Percentiles rank a stretch among this genome's conserved stretches.
Evolutionary conservation across 2,113 vertebrate genomes (phyloP).

Genomic region (Rousettus leschenaultii): DNA sequence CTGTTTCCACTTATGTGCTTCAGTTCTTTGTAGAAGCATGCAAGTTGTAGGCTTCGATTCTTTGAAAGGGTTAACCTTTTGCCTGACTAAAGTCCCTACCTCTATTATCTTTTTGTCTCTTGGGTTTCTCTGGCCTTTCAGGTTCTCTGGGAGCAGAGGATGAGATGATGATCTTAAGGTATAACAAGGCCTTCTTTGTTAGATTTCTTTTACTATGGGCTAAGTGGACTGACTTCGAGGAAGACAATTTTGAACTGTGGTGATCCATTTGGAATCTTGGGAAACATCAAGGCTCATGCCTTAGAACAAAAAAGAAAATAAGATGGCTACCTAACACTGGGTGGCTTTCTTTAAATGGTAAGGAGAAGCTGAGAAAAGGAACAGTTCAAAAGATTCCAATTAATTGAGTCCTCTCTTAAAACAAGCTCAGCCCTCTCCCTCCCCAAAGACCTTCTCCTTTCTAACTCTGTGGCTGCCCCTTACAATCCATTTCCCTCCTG

Average conservation of each 20-base stretch:
- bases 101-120: conserved; percentile 3
- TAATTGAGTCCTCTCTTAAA: neutral
- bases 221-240: neutral
- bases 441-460: neutral
- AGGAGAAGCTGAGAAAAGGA: conserved; percentile 13
- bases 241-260: neutral
- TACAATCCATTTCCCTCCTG: neutral
- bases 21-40: neutral
- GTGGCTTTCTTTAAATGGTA: neutral
- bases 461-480: neutral
- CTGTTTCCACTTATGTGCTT: neutral
- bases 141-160: neutral
- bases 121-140: neutral
- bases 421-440: neutral
- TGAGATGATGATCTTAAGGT: neutral
- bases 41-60: neutral
- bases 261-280: neutral
- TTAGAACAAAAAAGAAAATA: neutral
- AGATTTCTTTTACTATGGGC: neutral
- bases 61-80: neutral
- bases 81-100: neutral
- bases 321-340: neutral
- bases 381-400: neutral
- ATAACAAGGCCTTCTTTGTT: neutral
- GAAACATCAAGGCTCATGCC: neutral